phyloP scores from a whole-genome alignment of 2,797 vertebrate genomes.

The Micrastur ruficollis region DNA sequence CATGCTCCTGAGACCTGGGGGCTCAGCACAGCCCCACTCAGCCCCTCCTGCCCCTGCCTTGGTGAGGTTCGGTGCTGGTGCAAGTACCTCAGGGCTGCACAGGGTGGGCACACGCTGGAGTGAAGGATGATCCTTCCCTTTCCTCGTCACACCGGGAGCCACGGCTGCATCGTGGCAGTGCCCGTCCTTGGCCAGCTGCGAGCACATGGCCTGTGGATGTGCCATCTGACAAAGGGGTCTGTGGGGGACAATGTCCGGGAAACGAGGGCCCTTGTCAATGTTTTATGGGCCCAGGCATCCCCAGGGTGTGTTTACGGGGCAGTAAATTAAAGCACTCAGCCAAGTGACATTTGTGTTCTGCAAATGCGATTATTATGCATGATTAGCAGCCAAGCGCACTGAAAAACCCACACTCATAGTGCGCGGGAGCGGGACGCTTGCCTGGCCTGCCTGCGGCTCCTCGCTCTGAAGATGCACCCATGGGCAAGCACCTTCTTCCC shows the following conservation, averaged over 20 bases:
- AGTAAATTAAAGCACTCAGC: slow-evolving; percentile 71
- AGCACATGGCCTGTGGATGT: fast-evolving
- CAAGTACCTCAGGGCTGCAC: not conserved
- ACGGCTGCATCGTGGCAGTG: fast-evolving
- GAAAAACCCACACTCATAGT: slow-evolving; percentile 49
- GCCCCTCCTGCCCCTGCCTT: not conserved
- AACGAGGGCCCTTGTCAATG: slow-evolving; percentile 50
- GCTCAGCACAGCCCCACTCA: not conserved
- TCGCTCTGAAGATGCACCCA: fast-evolving
- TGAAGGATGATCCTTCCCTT: not conserved
- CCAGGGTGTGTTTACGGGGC: slow-evolving; percentile 64
- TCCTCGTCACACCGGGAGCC: not conserved
- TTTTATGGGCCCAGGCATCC: slow-evolving; percentile 59
- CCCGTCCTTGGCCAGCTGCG: not conserved
- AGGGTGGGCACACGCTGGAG: fast-evolving
- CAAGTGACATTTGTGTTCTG: slow-evolving; percentile 72
- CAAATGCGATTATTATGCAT: slow-evolving; percentile 72
- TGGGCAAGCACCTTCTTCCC: not conserved
- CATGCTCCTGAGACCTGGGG: fast-evolving
- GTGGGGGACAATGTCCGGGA: not conserved
- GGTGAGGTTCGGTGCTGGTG: fast-evolving
- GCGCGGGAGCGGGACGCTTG: not conserved
- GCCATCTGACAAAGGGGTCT: slow-evolving; percentile 4
- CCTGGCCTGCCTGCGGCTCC: not conserved
- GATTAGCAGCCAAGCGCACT: slow-evolving; percentile 70